phyloP scores from a whole-genome alignment of 2,888 invertebrate genomes.

The Hirtodrosophila duncani region DNA sequence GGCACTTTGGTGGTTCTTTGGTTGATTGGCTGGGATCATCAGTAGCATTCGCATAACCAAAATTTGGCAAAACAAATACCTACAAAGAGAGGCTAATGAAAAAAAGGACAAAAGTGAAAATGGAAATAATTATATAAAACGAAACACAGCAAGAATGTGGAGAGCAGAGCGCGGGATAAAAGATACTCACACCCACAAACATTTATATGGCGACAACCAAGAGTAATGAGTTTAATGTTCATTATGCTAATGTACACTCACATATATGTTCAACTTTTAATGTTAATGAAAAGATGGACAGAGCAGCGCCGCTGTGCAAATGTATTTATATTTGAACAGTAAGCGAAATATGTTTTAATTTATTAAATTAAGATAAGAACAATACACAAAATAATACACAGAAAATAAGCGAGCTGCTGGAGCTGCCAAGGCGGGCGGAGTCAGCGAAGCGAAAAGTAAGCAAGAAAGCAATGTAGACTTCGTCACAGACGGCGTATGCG shows the following conservation, averaged over 20 bases:
- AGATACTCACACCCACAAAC: slow-evolving; percentile 1
- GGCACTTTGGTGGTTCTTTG: slow-evolving; percentile 40
- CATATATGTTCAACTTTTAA: slow-evolving; percentile 23
- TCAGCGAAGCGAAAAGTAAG: slow-evolving; percentile 32
- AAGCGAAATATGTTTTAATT: slow-evolving; percentile 65
- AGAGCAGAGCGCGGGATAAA: background rate
- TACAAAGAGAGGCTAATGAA: slow-evolving; percentile 43
- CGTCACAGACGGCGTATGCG: slow-evolving; percentile 41
- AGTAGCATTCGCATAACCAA: slow-evolving; percentile 39
- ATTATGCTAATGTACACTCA: background rate
- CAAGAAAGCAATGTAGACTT: slow-evolving; percentile 24
- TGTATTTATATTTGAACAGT: slow-evolving; percentile 64
- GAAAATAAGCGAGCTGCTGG: slow-evolving; percentile 18
- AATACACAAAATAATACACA: background rate
- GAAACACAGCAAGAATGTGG: background rate
- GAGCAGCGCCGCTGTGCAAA: slow-evolving; percentile 23
- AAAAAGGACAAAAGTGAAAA: too few relatives aligned
- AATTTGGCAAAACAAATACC: slow-evolving; percentile 41
- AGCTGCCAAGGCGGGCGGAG: too few relatives aligned
- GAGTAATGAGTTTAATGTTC: background rate
- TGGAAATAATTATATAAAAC: too few relatives aligned
- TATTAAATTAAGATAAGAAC: slow-evolving; percentile 62
- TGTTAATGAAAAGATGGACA: slow-evolving; percentile 58
- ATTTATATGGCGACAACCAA: slow-evolving; percentile 1
- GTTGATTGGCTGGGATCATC: background rate